Evolutionary conservation across 1,140 invertebrate species (phyloP), one percentile per base, ranked within the genome.

Genomic region (Drosophila kurseongensis): DNA sequence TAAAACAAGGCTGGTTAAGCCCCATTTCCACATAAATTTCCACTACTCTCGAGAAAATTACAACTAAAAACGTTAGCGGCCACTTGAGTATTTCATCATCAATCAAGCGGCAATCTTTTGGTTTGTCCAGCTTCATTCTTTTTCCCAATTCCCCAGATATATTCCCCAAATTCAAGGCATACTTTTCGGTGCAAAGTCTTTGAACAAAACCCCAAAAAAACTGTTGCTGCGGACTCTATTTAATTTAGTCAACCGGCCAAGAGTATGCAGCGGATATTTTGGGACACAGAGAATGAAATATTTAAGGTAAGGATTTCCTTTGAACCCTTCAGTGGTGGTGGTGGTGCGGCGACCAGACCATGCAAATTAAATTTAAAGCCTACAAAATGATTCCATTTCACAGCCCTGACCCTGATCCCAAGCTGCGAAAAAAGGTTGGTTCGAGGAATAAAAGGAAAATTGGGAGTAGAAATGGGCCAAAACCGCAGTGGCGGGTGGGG

Each of bases 331-430:
- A n/a, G n/a, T 35, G 14, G n/a, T 32, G 29, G 29, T 32, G 29
- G 5, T 35, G 14, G n/a, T 12, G 4, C 29, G 57, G 42, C 59
- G 68, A 41, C 47, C 23, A 42, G 78, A 76, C 69, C 83, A 88
- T 82, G 83, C 83, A 86, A 86, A 86, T 86, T 86, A 88, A 86
- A 86, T 86, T 61, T 82, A 82, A 86, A 79, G 78, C 69, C 75
- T 59, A 63, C 75, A 75, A 78, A 81, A 88, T 82, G 82, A 88
- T 88, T 78, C 83, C 82, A 78, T 81, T 85, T 78, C 48, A 78
- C 44, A 48, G 56, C 54, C 32, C 54, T 14, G 13, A 40, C 44
- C 41, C 60, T 57, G 62, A 55, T 54, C 75, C 42, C 16, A 4
- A 18, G 18, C 45, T n/a, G 32, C 13, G 44, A 54, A 54, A 61